Evolutionary conservation across 2,888 invertebrate species (phyloP).

Genomic region (Idaea aversata): DNA sequence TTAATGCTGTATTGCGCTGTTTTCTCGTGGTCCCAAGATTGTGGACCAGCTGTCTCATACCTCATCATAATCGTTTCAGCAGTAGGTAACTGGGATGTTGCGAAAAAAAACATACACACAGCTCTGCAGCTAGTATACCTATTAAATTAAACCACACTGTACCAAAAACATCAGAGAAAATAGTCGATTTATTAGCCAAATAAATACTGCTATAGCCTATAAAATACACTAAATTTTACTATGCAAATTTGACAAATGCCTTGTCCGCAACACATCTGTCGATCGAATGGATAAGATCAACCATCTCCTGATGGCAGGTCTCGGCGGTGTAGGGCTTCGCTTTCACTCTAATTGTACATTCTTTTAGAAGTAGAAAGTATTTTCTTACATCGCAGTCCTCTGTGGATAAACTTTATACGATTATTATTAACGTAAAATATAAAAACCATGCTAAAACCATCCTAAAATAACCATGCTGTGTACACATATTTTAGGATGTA

Average conservation of each 20-base stretch:
- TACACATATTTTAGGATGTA: too few species aligned
- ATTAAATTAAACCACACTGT: neutral
- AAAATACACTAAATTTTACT: neutral
- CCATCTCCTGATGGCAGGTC: constrained; percentile 58
- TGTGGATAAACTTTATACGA: constrained; percentile 27
- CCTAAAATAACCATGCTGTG: too few species aligned
- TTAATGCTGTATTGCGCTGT: too few species aligned
- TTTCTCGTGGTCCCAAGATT: too few species aligned
- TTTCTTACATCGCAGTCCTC: constrained; percentile 48
- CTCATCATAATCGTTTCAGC: too few species aligned
- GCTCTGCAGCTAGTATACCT: too few species aligned
- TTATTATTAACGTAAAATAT: neutral
- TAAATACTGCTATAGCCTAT: neutral
- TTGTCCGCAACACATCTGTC: constrained; percentile 53
- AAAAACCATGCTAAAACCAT: too few species aligned
- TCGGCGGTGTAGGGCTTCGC: constrained; percentile 57
- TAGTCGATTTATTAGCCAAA: neutral
- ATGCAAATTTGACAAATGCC: constrained; percentile 43
- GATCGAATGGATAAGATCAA: constrained; percentile 53
- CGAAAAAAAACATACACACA: too few species aligned
- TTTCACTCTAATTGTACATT: constrained; percentile 48
- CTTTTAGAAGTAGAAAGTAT: constrained; percentile 31
- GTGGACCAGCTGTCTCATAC: too few species aligned
- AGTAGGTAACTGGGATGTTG: too few species aligned
- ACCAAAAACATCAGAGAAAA: neutral